A percentile compares a stretch with the other conserved stretches of the same genome.
Evolutionary conservation across 1,140 invertebrate species (phyloP).

Genomic region (Cephus cinctus): DNA sequence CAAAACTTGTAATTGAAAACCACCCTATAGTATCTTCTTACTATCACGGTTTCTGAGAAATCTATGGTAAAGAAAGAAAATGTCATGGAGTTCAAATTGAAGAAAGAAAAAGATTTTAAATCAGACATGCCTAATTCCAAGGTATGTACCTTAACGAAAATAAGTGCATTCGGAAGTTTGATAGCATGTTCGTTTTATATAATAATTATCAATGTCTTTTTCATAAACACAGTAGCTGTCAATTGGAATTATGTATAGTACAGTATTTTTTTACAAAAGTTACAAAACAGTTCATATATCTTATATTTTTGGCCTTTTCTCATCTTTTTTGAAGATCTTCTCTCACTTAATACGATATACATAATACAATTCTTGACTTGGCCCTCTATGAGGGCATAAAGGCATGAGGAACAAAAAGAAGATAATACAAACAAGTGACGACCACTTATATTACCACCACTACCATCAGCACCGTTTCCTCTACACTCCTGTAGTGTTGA

Average conservation of each 20-base stretch:
- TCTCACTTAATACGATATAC: conserved; percentile 3
- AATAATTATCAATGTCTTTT: conserved; percentile 3
- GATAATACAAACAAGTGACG: no score
- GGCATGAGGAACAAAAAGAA: no score
- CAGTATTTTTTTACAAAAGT: conserved; percentile 2
- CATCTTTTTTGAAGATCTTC: neutral
- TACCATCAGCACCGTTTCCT: neutral
- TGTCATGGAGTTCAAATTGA: conserved; percentile 44
- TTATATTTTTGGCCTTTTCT: no score
- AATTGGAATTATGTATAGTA: conserved; percentile 26
- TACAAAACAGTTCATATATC: no score
- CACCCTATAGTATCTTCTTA: no score
- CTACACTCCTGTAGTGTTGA: neutral
- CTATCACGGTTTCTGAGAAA: no score
- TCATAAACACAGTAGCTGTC: conserved; percentile 18
- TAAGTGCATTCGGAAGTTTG: no score
- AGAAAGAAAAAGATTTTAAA: conserved; percentile 42
- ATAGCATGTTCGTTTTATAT: neutral
- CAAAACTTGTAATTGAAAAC: no score
- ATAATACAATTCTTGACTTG: neutral
- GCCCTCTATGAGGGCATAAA: no score
- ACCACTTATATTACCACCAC: no score
- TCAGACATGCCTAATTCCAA: conserved; percentile 43
- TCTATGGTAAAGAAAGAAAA: conserved; percentile 28
- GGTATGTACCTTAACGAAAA: conserved; percentile 32